A percentile compares a stretch with the other conserved stretches of the same genome.
phyloP scores from a whole-genome alignment of 1,140 invertebrate species.

The Microvelia longipes region DNA sequence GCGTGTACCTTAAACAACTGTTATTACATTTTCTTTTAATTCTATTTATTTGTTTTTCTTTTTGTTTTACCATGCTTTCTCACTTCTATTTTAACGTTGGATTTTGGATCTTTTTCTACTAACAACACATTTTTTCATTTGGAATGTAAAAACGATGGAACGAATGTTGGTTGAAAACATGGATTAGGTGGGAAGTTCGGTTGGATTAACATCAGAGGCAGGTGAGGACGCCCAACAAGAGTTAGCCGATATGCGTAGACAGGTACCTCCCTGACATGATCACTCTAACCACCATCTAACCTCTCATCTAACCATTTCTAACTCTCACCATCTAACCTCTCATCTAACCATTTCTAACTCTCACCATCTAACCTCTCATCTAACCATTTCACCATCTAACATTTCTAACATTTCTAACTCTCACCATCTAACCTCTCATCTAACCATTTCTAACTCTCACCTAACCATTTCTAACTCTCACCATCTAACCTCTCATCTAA shows the following conservation, averaged over 20 bases:
- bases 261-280: slow-evolving; percentile 9
- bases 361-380: not conserved
- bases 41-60: too few relatives aligned
- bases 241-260: slow-evolving; percentile 17
- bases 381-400: not conserved
- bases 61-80: too few relatives aligned
- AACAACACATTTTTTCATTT: too few relatives aligned
- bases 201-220: slow-evolving; percentile 31
- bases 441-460: not conserved
- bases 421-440: not conserved
- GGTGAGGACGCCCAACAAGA: slow-evolving; percentile 22
- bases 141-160: too few relatives aligned
- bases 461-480: too few relatives aligned
- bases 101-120: too few relatives aligned
- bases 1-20: too few relatives aligned
- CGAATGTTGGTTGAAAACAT: too few relatives aligned
- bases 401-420: slow-evolving; percentile 2
- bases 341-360: not conserved
- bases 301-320: slow-evolving; percentile 6
- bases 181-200: too few relatives aligned
- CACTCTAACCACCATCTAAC: not conserved
- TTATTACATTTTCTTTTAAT: too few relatives aligned
- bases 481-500: too few relatives aligned
- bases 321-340: not conserved
- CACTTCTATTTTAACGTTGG: too few relatives aligned